Percentiles rank a stretch among this genome's conserved stretches.
Evolutionary conservation across 2,888 invertebrate genomes (phyloP).

Genomic region (Amphimallon solstitiale): DNA sequence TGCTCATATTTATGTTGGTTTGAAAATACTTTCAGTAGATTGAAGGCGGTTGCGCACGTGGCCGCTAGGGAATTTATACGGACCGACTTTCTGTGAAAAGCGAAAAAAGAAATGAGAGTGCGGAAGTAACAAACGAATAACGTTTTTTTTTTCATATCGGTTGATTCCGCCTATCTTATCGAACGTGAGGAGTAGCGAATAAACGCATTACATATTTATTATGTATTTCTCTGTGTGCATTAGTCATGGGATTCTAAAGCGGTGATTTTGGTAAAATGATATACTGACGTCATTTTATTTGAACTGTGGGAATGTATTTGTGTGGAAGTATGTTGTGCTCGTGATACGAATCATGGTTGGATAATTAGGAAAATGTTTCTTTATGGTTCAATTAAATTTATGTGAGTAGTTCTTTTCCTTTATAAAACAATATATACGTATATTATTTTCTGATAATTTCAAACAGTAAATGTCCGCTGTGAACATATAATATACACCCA

Average conservation of each 20-base stretch:
- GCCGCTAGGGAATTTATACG: slow-evolving; percentile 18
- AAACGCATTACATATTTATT: neutral
- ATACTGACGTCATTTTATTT: slow-evolving; percentile 8
- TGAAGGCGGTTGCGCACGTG: neutral
- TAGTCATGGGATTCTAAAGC: slow-evolving; percentile 15
- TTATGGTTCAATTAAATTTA: no score
- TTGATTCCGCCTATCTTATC: slow-evolving; percentile 1
- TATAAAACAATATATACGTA: no score
- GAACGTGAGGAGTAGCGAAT: slow-evolving; percentile 1
- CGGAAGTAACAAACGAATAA: slow-evolving; percentile 1
- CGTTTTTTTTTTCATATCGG: neutral
- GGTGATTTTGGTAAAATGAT: neutral
- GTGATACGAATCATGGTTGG: slow-evolving; percentile 1
- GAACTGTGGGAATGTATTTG: neutral
- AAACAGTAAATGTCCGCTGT: no score
- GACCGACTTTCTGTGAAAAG: slow-evolving; percentile 5
- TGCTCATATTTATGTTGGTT: neutral
- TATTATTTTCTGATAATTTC: no score
- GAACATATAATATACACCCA: no score
- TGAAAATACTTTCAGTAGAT: slow-evolving; percentile 20
- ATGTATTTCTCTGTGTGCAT: neutral
- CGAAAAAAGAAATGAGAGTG: neutral
- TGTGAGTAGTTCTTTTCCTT: no score
- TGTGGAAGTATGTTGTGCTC: neutral
- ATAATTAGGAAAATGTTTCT: slow-evolving; percentile 1